These are phyloP conservation scores for Melopsittacus undulatus DNA, from an alignment of 2,797 vertebrate species.

Conservation along the genomic window DNA sequence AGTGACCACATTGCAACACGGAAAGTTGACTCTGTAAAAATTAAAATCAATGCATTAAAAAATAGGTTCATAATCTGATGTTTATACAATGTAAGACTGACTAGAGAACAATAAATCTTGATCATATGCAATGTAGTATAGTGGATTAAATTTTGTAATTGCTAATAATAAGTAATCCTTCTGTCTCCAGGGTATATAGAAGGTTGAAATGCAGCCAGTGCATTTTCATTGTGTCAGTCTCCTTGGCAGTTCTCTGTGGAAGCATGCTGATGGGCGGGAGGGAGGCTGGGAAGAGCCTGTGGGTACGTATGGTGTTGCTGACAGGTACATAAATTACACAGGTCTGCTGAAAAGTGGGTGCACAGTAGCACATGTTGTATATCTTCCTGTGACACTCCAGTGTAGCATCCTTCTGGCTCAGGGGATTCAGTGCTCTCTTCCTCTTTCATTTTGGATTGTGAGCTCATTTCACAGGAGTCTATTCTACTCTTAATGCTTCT, in stretches of 20 bases:
- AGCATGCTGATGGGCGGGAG: not conserved
- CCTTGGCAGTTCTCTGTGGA: constrained; percentile 10
- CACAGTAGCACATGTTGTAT: not conserved
- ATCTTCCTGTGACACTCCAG: not conserved
- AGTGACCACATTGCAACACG: not conserved
- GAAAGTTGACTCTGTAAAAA: not conserved
- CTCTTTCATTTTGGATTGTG: constrained; percentile 24
- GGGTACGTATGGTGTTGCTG: not conserved
- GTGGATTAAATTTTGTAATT: constrained; percentile 56
- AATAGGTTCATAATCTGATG: constrained; percentile 9
- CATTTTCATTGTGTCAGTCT: constrained; percentile 41
- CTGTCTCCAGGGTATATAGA: not conserved
- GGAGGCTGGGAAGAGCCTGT: constrained; percentile 35
- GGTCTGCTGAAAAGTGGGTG: not conserved
- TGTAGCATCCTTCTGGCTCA: not conserved
- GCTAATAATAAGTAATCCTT: constrained; percentile 57
- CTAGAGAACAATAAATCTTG: constrained; percentile 42
- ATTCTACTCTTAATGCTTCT: not conserved
- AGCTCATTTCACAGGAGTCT: constrained; percentile 19
- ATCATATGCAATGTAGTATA: constrained; percentile 49
- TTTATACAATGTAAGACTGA: constrained; percentile 35
- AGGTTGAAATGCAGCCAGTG: constrained; percentile 51
- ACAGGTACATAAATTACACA: constrained; percentile 29
- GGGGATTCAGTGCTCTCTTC: not conserved
- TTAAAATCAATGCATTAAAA: constrained; percentile 12